Evolutionary conservation across 2,113 vertebrate species (phyloP).

Genomic region (Sinosuthora webbiana): DNA sequence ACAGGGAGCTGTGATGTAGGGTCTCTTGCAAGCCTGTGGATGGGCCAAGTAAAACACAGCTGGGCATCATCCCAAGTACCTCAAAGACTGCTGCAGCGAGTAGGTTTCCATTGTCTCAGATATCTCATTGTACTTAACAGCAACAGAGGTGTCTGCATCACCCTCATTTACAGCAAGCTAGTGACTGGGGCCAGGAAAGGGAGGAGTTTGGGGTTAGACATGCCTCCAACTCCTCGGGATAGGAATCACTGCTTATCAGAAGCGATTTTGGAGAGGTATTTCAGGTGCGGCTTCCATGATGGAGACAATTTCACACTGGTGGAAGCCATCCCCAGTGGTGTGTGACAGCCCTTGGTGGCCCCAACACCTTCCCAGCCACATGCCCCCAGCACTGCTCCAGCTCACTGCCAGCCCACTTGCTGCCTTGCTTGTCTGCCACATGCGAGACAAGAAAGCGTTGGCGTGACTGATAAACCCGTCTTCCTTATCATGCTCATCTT

Average conservation of each 20-base stretch:
- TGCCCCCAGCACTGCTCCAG: fast-evolving
- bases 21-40: background rate
- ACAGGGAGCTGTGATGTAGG: background rate
- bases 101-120: background rate
- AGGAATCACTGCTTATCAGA: background rate
- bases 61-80: background rate
- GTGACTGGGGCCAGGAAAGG: background rate
- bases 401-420: background rate
- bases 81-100: background rate
- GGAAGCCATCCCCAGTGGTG: background rate
- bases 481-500: background rate
- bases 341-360: background rate
- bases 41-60: conserved; percentile 6
- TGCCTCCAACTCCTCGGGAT: background rate
- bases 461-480: background rate
- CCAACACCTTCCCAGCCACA: fast-evolving
- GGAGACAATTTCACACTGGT: background rate
- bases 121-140: background rate
- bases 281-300: fast-evolving
- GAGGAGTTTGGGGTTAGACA: background rate
- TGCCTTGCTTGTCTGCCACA: fast-evolving
- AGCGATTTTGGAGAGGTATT: background rate
- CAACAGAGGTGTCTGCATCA: fast-evolving
- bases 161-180: background rate
- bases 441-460: background rate